A percentile compares a stretch with the other conserved stretches of the same genome.
Conservation (phyloP, 2,113 vertebrate genomes). For the Apistogramma diplotaenia region DNA sequence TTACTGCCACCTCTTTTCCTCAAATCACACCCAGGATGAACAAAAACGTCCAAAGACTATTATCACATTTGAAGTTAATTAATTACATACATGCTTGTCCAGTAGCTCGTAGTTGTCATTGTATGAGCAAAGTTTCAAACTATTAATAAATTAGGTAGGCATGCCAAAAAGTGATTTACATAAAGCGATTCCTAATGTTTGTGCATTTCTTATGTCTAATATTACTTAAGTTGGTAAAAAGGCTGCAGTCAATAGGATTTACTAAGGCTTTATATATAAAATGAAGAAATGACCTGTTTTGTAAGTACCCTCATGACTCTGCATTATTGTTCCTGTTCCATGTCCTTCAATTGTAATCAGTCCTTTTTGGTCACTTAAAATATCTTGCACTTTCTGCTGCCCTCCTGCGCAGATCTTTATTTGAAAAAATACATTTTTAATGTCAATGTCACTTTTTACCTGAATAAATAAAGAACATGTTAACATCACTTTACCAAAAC, state of each 20-base stretch:
- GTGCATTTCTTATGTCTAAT: rapidly evolving
- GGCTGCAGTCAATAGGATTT: neutral
- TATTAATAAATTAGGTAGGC: neutral
- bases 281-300: neutral
- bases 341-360: neutral
- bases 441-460: neutral
- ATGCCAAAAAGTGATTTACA: neutral
- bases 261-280: neutral
- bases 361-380: neutral
- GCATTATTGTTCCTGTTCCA: neutral
- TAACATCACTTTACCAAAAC: neutral
- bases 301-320: neutral
- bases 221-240: neutral
- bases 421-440: neutral
- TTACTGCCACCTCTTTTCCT: neutral
- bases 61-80: neutral
- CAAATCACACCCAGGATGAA: neutral
- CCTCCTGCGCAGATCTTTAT: neutral
- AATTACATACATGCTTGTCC: too few relatives aligned
- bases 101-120: too few relatives aligned
- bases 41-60: neutral
- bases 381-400: rapidly evolving
- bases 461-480: neutral
- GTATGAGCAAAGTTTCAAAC: neutral
- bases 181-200: neutral